Percentiles rank a stretch among this genome's conserved stretches.
Conservation (phyloP, 2,113 vertebrate genomes). For the cat (Felis catus) region F.catus_Fca126_mat1.0 CM031412.1:60904001-60904500, state of each 20-base stretch:
- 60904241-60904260: neutral
- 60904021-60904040: neutral
- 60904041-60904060: neutral
- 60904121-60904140: neutral
- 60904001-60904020: neutral
- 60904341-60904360: neutral
- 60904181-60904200: neutral
- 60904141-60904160: neutral
- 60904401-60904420: neutral
- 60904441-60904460: too few species aligned
- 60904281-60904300: neutral
- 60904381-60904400: neutral
- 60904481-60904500: too few species aligned
- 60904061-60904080: neutral
- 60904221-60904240: neutral
- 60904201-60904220: neutral
- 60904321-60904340: neutral
- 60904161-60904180: neutral
- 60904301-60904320: neutral
- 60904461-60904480: too few species aligned
- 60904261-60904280: neutral
- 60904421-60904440: neutral
- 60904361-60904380: neutral
- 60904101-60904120: neutral
- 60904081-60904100: neutral